Evolutionary conservation across 2,113 vertebrate genomes (phyloP), one percentile per base, ranked within the genome.

Genomic region (Mystacornis crossleyi): DNA sequence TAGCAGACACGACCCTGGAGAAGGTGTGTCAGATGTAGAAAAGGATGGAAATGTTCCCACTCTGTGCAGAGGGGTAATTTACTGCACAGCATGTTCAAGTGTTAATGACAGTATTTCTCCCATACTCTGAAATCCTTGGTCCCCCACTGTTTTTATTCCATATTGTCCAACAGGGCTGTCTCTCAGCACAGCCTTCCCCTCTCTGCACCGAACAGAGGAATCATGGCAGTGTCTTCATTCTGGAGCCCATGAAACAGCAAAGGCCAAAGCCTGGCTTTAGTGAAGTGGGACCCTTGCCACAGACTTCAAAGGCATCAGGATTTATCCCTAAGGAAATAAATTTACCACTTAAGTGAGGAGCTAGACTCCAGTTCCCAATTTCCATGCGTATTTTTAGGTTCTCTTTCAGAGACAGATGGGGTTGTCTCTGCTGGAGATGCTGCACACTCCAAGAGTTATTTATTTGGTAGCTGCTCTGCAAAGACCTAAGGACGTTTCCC

Each of bases 301-400:
- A 42, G 72, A 89, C 92, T 96, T 96, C 96, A 96, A 97, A 96
- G 24, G 14, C 55, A 89, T 55, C 60, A 81, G 47, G 51, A 67
- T 90, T 91, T 84, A 94, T 69, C 86, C 69, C 72, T 69, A 57
- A 79, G 82, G 89, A 96, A 96, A 92, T 75, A 81, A 55, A 81
- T 86, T 75, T 72, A 60, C 88, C 48, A 73, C 53, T 90, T 71
- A 54, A 81, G 65, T 10, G 48, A 55, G 61, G 88, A 89, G 60
- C 43, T 75, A 69, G 69, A 31, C 60, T 92, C 72, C 72, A 81
- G 78, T 70, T 90, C 94, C 75, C 69, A 81, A 69, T 29, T 89
- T 55, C 69, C 86, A 57, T 0, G 0, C 6, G 48, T 86, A 92
- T 61, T 92, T 95, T 95, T 81, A 92, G 80, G 51, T 67, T 81